Base-by-base conservation (phyloP, 1,140 invertebrate species). In the Halesus radiatus region DNA sequence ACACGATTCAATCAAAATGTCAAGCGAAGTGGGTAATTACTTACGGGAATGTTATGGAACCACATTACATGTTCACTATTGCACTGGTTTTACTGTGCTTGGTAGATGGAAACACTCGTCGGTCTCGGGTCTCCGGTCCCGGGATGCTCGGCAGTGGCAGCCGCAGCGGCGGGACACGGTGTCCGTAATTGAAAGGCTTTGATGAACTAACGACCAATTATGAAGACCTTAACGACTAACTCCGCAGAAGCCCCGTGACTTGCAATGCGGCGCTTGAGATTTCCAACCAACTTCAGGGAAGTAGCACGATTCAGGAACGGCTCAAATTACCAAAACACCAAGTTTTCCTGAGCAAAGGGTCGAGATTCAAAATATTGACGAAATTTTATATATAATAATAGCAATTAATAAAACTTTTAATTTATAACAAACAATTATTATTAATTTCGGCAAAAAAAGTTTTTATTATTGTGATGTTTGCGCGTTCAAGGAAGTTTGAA, bases 151-250 rank as follows among this genome's bases (percentile, higher is more conserved):
- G 2, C 26, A 29, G 26, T 5, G 26, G 26, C 26, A 29, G 26
- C 26, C 2, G 26, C 26, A 29, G 26, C 22, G 62, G 62, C 62
- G 15, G 22, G 54, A 5, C 20, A 32, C 22, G 26, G 62, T 64
- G 26, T 60, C 20, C 18, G 18, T 72, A 81, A 81, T 81, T 81
- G 80, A 81, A 81, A 78, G 80, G 74, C 75, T 81, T 77, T 78
- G 75, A 77, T 62, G 75, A 54, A 75, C 72, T 73, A 66, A 81
- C 20, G 60, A 60, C 66, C 80, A 78, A 81, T 81, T 81, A 81
- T 76, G 76, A 53, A 60, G 68, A 70, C 62, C 74, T 68, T 80
- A 76, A 80, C 20, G 74, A 26, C 74, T 70, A 54, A 20, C 23
- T 37, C 26, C 23, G 66, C 54, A 74, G 37, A 29, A 72, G 54